These are phyloP conservation scores for Corvus cornix DNA, from an alignment of 2,113 vertebrate genomes.

Conservation along the genomic window DNA sequence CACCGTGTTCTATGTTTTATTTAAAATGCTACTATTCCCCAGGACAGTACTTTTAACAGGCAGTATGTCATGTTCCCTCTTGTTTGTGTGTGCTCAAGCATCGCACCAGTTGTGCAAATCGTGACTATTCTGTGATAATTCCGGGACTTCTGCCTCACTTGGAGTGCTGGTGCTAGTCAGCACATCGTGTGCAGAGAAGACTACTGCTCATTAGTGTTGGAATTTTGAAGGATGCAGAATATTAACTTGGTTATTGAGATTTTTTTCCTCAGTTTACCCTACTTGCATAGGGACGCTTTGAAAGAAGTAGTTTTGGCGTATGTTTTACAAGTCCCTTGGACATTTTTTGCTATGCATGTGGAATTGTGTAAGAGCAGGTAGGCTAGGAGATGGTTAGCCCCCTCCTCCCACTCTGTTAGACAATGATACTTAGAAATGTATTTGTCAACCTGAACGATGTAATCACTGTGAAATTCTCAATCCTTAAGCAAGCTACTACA, in stretches of 20 bases:
- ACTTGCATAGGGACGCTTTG: background rate
- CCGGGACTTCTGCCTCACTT: background rate
- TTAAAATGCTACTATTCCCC: background rate
- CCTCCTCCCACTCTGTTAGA: background rate
- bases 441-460: background rate
- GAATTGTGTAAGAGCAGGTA: background rate
- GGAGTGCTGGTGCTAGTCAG: background rate
- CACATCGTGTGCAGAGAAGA: background rate
- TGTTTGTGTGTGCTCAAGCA: background rate
- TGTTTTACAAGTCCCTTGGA: background rate
- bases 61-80: background rate
- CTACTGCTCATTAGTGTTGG: background rate
- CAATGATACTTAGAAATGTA: background rate
- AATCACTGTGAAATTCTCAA: background rate
- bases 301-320: background rate
- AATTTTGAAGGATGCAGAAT: background rate
- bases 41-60: background rate
- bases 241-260: background rate
- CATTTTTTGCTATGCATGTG: background rate
- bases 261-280: background rate
- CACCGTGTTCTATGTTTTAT: background rate
- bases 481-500: background rate
- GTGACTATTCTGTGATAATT: background rate
- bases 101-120: rapidly evolving
- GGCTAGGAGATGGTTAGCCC: background rate